Base-by-base conservation (phyloP, 2,113 vertebrate genomes). In the Rattus norvegicus region DNA sequence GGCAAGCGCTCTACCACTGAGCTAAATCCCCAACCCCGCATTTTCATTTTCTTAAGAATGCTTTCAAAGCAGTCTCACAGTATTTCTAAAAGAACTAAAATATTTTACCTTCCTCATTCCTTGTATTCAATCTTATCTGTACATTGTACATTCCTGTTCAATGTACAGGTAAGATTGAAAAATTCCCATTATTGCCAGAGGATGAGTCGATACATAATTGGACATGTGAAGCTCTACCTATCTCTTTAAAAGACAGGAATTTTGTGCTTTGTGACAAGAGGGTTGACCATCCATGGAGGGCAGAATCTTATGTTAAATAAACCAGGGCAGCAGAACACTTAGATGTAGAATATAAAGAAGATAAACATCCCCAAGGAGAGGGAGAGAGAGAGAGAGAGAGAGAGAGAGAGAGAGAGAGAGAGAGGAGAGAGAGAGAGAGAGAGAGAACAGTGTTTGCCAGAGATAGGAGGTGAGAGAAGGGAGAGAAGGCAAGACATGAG, bases 351-450 rank as follows among this genome's bases (percentile, higher is more conserved):
- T 65, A n/a, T 24, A 19, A 73, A 56, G n/a, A 63, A 83, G 86
- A 47, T 9, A 69, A 52, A 16, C 5, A 9, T 5, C 5, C 2
- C 3, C 14, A 6, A 22, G 5, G 14, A n/a, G 7, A 79, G 59
- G 36, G 28, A 0, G 22, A 30, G 28, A 17, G 12, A 1, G 43
- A 13, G 14, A 0, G 14, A 19, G 5, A 33, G 28, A 13, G 1
- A 79, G 59, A 47, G 28, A 0, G 43, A 43, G 43, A 43, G 43
- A 43, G 43, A 43, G 43, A 43, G 43, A 43, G 43, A 43, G 43
- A 43, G 43, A 43, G 43, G 43, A 43, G 43, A 43, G 43, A 3
- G 3, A 43, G 43, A 43, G 28, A 61, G 20, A 0, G 73, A 33
- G 6, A 79, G 59, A 47, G 28, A 0, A 86, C 28, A 65, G 43